phyloP scores from a whole-genome alignment of 2,888 invertebrate genomes.

The Nematopogon swammerdamellus region DNA sequence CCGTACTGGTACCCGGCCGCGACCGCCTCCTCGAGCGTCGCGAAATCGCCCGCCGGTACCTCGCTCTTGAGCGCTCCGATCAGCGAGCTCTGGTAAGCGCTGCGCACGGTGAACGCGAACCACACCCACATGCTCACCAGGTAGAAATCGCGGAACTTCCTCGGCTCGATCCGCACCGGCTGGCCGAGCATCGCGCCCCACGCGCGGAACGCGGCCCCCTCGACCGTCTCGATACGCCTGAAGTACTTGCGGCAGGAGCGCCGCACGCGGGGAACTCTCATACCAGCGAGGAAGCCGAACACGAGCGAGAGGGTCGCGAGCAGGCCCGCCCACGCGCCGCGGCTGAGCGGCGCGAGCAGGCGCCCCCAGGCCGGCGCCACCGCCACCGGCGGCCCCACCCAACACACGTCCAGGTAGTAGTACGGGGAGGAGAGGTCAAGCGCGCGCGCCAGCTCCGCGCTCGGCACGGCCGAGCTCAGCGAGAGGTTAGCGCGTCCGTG shows the following conservation, averaged over 20 bases:
- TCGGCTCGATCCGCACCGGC: conserved; percentile 26
- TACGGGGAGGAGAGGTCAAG: conserved; percentile 32
- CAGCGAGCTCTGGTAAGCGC: conserved; percentile 35
- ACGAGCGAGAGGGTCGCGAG: conserved; percentile 24
- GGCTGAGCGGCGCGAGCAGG: conserved; percentile 29
- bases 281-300: conserved; percentile 23
- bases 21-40: conserved; percentile 24
- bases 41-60: conserved; percentile 24
- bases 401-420: conserved; percentile 29
- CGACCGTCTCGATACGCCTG: conserved; percentile 22
- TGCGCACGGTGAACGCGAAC: conserved; percentile 36
- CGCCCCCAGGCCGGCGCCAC: conserved; percentile 30
- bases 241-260: conserved; percentile 24
- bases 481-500: conserved; percentile 30
- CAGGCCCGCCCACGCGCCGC: conserved; percentile 31
- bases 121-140: conserved; percentile 32
- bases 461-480: conserved; percentile 29
- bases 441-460: conserved; percentile 24
- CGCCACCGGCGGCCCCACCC: conserved; percentile 30
- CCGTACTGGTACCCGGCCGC: conserved; percentile 28
- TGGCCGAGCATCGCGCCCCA: conserved; percentile 37
- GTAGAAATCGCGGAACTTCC: conserved; percentile 34
- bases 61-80: conserved; percentile 36
- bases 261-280: conserved; percentile 22
- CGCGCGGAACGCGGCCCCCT: conserved; percentile 24